Conservation (phyloP, 2,888 invertebrate genomes). For the Capitulum mitella region DNA sequence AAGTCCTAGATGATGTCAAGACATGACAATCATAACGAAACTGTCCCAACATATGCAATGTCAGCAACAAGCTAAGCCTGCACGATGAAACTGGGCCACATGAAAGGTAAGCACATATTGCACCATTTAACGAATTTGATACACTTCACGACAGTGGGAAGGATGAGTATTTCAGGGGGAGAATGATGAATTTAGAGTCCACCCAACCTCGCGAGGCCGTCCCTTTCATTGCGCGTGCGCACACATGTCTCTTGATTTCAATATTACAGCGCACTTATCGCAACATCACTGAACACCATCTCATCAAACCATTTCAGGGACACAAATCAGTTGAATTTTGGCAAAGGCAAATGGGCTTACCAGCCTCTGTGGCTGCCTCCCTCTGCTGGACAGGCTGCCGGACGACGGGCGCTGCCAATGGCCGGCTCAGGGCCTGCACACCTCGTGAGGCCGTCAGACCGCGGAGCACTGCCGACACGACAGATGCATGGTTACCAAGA, state of each 20-base stretch:
- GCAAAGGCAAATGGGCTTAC: background rate
- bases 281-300: background rate
- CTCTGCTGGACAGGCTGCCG: background rate
- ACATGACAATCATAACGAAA: background rate
- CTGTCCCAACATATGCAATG: background rate
- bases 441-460: background rate
- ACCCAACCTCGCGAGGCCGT: no score
- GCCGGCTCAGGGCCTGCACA: background rate
- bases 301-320: background rate
- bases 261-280: no score
- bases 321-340: background rate
- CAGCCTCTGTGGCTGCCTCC: background rate
- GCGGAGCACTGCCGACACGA: background rate
- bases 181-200: no score
- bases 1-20: no score
- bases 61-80: background rate
- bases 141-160: no score
- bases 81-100: background rate
- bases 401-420: background rate
- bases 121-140: background rate
- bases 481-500: no score
- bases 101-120: background rate
- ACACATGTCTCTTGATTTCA: no score
- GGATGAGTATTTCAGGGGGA: no score
- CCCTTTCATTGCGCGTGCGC: no score